Evolutionary conservation across 64 coral and sea anemone species (phyloP), one percentile per base, ranked within the genome.

Genomic region (Hydrozoanthus tunicans): DNA sequence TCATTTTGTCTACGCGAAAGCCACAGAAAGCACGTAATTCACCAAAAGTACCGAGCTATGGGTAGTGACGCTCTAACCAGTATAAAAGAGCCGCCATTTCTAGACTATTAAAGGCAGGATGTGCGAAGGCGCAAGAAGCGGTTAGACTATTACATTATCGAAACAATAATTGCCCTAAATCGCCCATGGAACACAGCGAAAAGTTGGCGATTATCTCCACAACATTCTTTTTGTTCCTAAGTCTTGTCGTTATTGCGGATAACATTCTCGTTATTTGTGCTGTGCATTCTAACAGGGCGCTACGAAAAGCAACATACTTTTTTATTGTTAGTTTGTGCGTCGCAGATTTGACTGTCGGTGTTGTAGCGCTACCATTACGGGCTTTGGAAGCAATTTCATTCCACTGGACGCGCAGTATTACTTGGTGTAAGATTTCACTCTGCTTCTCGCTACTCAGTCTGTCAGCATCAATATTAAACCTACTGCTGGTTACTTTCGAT

Each of bases 401-500:
- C 15, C 14, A 77, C 12, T 90, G 79, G 86, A 90, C 92, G 9
- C 79, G 79, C 9, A 90, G 65, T 67, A 66, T 77, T 52, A 11
- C 4, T 6, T 94, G 92, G 92, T 94, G 92, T 59, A 80, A 67
- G 58, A 67, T 74, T 43, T 94, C 92, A 20, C 15, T 94, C 43
- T 77, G 86, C 24, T 53, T 94, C 4, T 90, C 92, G 2, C 64
- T 94, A n/a, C 88, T 94, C 79, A 94, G 92, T 64, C 89, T 94
- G 43, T 94, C 92, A 10, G 92, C 92, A 14, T 90, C 92, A 23
- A 82, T 94, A 64, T 59, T 94, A 43, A 94, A 94, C 59, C 78
- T 94, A 56, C 53, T 90, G 8, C 51, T 94, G 62, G 79, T 94
- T 51, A 94, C 92, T 51, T 57, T 66, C 1, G 92, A 94, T 14